Base-by-base conservation (phyloP, 1,140 invertebrate species). In the Agrilus planipennis region DNA sequence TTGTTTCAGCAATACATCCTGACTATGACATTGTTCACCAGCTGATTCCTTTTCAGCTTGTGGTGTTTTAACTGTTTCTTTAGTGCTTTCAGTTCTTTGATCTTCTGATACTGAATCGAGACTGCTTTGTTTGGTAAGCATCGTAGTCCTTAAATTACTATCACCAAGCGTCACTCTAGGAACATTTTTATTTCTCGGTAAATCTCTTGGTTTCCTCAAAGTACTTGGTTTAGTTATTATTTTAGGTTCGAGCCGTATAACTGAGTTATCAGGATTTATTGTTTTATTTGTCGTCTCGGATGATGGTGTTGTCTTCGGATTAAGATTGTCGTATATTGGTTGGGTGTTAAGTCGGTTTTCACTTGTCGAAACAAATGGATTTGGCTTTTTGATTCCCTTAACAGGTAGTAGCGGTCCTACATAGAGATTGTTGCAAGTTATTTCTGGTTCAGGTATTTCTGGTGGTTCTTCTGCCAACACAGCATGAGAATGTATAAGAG, bases 391-490 rank as follows among this genome's bases (percentile, higher is more conserved):
- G 14, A 11, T 39, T 14, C 36, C 21, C n/a, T 39, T 41, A n/a
- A 61, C 59, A 12, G 69, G 67, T 29, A 70, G 57, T 28, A 71
- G 56, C n/a, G 68, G 68, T 2, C 68, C 69, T 23, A 70, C 63
- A 42, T 68, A 69, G 14, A 70, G 48, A 22, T 67, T 69, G 37
- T 69, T 70, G 30, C 62, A 61, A 6, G 66, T 58, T 17, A 68
- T 60, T 50, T 59, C 57, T 25, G 64, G 64, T 44, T 69, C 67
- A 17, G 30, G 45, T 27, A 46, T 47, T 15, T 45, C 39, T n/a
- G 57, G 47, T 39, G 58, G 57, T 46, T 70, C 61, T 38, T 60
- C 55, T 9, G 63, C 61, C 14, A 69, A 45, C 39, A 59, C 60
- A 9, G 70, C 53, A 3, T 68, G 67, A 2, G 62, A 67, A 11